These are phyloP conservation scores for Vimba vimba DNA, from an alignment of 2,113 vertebrate species.

Conservation along the genomic window DNA sequence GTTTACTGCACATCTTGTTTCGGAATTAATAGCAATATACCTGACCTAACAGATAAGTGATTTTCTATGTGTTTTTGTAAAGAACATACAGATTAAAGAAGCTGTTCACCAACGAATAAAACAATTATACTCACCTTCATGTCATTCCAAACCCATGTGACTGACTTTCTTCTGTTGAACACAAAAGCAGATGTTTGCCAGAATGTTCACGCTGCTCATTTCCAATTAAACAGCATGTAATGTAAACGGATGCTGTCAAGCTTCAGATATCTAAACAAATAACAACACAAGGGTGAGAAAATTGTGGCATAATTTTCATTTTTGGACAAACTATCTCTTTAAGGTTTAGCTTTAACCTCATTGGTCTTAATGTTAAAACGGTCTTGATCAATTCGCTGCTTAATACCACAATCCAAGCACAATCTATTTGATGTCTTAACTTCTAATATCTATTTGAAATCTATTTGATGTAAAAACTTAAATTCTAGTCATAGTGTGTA, in stretches of 20 bases:
- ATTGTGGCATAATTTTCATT: neutral
- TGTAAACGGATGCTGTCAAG: neutral
- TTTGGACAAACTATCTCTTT: no score
- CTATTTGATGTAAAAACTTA: no score
- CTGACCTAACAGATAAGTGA: neutral
- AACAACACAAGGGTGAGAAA: neutral
- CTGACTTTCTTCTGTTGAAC: neutral
- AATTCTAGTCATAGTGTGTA: neutral
- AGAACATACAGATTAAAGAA: neutral
- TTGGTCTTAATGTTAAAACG: neutral
- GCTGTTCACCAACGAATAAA: neutral
- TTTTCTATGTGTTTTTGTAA: neutral
- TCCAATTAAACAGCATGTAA: neutral
- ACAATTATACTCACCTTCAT: neutral
- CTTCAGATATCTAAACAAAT: neutral
- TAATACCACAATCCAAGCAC: neutral
- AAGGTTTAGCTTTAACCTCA: neutral
- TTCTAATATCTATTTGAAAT: no score
- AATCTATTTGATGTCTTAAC: neutral
- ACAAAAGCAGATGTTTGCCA: neutral
- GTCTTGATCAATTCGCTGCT: neutral
- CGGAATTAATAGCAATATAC: constrained; percentile 3
- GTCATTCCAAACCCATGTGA: neutral
- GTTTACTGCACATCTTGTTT: constrained; percentile 13
- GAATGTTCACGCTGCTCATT: neutral